Percentiles rank a stretch among this genome's conserved stretches.
Conservation (phyloP, 1,140 invertebrate genomes). For the Acromyrmex echinatior region DNA sequence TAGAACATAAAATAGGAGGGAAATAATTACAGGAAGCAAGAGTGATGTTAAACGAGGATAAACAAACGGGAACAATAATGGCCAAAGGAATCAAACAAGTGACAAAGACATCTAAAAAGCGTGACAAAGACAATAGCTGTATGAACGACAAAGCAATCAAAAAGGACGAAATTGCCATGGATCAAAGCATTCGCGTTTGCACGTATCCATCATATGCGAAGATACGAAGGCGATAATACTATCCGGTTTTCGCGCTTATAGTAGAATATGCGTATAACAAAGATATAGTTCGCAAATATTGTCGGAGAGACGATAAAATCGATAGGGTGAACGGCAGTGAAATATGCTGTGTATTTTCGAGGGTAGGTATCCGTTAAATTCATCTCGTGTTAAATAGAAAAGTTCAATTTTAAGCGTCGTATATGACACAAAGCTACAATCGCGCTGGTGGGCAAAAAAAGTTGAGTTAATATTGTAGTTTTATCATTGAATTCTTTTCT, state of each 20-base stretch:
- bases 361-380: conserved; percentile 28
- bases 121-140: conserved; percentile 25
- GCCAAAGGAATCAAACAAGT: conserved; percentile 4
- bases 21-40: background rate
- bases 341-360: conserved; percentile 34
- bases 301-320: conserved; percentile 39
- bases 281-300: conserved; percentile 36
- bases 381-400: conserved; percentile 7
- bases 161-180: conserved; percentile 23
- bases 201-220: conserved; percentile 25
- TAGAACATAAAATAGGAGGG: background rate
- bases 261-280: conserved; percentile 24
- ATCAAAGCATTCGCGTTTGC: conserved; percentile 13
- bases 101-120: conserved; percentile 4
- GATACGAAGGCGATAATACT: conserved; percentile 33
- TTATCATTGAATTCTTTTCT: conserved; percentile 5
- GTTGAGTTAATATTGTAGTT: conserved; percentile 27
- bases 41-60: background rate
- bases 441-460: background rate
- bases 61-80: conserved; percentile 18
- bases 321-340: conserved; percentile 16
- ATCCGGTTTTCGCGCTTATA: background rate
- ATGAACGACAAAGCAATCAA: conserved; percentile 46
- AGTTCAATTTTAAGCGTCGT: conserved; percentile 13
- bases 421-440: conserved; percentile 2